phyloP scores from a whole-genome alignment of 2,797 vertebrate genomes.

The Sebastes trivittatus region DNA sequence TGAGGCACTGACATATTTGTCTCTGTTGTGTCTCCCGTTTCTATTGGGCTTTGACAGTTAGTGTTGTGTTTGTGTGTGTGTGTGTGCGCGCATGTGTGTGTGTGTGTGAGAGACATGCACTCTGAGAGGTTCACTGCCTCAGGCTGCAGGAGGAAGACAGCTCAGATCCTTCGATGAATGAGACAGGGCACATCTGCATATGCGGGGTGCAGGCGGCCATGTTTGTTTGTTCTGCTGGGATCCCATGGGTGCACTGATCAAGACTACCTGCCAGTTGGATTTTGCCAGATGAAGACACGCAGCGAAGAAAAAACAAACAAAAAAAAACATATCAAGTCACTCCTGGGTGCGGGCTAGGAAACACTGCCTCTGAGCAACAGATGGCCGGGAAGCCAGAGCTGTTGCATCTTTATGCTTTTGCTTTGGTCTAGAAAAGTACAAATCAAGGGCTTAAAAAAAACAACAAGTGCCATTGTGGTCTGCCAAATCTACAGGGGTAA shows the following conservation, averaged over 20 bases:
- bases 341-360: background rate
- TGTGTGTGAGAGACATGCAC: conserved; percentile 31
- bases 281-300: conserved; percentile 54
- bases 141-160: conserved; percentile 54
- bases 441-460: background rate
- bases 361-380: conserved; percentile 35
- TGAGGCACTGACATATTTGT: conserved; percentile 68
- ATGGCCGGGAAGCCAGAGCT: conserved; percentile 8
- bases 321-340: background rate
- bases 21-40: conserved; percentile 58
- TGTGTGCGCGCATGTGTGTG: conserved; percentile 17
- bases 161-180: conserved; percentile 58
- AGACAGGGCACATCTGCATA: conserved; percentile 71
- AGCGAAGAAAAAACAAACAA: background rate
- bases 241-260: conserved; percentile 66
- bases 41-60: conserved; percentile 56
- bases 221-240: conserved; percentile 63
- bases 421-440: background rate
- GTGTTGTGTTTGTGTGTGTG: conserved; percentile 17
- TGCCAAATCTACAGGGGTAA: background rate
- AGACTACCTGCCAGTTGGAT: conserved; percentile 57
- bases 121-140: conserved; percentile 64
- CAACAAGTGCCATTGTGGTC: background rate
- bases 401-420: background rate
- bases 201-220: conserved; percentile 29